phyloP scores from a whole-genome alignment of 2,113 vertebrate species.

The Gallinago media region DNA sequence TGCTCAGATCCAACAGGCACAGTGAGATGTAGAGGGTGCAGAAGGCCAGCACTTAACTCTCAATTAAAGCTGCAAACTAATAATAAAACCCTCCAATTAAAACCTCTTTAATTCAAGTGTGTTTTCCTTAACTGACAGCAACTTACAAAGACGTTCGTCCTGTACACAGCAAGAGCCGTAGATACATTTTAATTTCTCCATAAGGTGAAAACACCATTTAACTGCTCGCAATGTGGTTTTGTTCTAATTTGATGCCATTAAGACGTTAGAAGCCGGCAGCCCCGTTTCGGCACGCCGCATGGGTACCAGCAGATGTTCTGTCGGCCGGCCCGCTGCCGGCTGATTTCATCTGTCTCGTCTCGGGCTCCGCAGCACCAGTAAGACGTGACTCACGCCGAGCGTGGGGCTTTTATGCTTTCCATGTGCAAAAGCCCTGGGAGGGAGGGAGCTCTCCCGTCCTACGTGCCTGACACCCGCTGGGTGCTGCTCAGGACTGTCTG shows the following conservation, averaged over 20 bases:
- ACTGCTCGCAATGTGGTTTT: not conserved
- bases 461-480: accelerated
- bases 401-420: not conserved
- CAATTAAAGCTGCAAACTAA: not conserved
- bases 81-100: not conserved
- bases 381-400: not conserved
- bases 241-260: conserved; percentile 14
- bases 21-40: not conserved
- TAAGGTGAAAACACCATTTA: not conserved
- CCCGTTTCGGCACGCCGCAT: accelerated
- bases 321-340: not conserved
- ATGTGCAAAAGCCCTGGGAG: not conserved
- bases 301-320: not conserved
- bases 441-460: not conserved
- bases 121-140: not conserved
- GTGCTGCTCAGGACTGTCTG: not conserved
- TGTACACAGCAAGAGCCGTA: not conserved
- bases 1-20: not conserved
- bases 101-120: not conserved
- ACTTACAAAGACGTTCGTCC: not conserved
- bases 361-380: not conserved
- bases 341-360: conserved; percentile 18
- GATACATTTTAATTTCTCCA: not conserved
- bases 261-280: not conserved
- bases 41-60: not conserved